Evolutionary conservation across 2,113 vertebrate genomes (phyloP), one percentile per base, ranked within the genome.

Genomic region (Scortum barcoo): DNA sequence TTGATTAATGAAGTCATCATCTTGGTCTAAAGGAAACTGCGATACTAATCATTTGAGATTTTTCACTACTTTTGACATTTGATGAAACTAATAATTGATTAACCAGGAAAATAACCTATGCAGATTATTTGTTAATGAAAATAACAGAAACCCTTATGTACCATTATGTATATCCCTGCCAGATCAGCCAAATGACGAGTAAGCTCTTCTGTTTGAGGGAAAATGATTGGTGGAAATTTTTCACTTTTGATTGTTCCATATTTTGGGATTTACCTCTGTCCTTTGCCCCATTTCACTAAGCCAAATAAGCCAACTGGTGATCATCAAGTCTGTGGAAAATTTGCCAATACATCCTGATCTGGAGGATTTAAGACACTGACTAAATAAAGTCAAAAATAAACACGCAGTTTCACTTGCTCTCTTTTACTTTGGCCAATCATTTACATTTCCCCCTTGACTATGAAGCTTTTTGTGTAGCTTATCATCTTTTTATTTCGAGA

Each of bases 401-500:
- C 8, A 24, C 9, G 17, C 51, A 42, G 7, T 30, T 40, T 51
- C 7, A 71, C 42, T 38, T 6, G 3, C 33, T 36, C 17, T 44
- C 7, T n/a, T n/a, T n/a, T n/a, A n/a, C n/a, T n/a, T n/a, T 17
- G 46, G 2, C 20, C 56, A 57, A 8, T 33, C 38, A 30, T 57
- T 65, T 48, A 10, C 58, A 51, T 71, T 3, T 30, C 12, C 62
- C 30, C 50, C 48, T n/a, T 44, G n/a, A 30, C 38, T 38, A 5
- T 63, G 10, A 1, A 63, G 2, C 51, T n/a, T 6, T 11, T 7
- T 30, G 36, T 66, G 24, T 17, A 22, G 22, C 38, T 48, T 30
- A 20, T 56, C 48, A 60, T 72, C 36, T 36, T 56, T 42, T 30
- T 26, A 65, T 61, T 72, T 40, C 50, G 14, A 77, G 61, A 33